These are phyloP conservation scores for Lagorchestes hirsutus DNA, from an alignment of 2,797 vertebrate species.

Conservation along the genomic window DNA sequence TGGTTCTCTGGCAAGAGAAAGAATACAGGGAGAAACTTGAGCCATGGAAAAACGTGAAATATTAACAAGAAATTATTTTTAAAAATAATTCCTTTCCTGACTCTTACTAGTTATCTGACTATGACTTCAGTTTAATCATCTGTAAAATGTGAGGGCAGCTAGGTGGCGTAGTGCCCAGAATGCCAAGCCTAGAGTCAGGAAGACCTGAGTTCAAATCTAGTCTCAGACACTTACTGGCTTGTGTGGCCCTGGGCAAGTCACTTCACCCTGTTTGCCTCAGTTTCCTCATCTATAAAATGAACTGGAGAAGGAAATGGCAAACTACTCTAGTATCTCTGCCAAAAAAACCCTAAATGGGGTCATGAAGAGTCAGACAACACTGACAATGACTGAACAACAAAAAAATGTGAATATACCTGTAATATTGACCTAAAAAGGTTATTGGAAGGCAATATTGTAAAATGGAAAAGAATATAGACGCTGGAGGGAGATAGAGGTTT, in stretches of 20 bases:
- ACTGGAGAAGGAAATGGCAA: background rate
- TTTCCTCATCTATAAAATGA: background rate
- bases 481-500: background rate
- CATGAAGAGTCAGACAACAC: background rate
- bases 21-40: background rate
- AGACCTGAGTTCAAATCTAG: background rate
- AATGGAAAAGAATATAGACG: background rate
- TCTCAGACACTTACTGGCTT: background rate
- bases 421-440: background rate
- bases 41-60: background rate
- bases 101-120: background rate
- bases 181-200: background rate
- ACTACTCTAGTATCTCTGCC: background rate
- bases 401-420: background rate
- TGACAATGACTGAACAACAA: background rate
- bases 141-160: background rate
- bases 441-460: background rate
- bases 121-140: background rate
- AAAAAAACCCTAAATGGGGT: background rate
- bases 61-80: background rate
- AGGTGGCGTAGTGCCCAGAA: background rate
- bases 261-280: background rate
- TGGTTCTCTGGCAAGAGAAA: background rate
- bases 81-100: background rate
- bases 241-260: background rate